These are phyloP conservation scores for Zeus faber DNA, from an alignment of 2,113 vertebrate genomes.

Conservation along the genomic window DNA sequence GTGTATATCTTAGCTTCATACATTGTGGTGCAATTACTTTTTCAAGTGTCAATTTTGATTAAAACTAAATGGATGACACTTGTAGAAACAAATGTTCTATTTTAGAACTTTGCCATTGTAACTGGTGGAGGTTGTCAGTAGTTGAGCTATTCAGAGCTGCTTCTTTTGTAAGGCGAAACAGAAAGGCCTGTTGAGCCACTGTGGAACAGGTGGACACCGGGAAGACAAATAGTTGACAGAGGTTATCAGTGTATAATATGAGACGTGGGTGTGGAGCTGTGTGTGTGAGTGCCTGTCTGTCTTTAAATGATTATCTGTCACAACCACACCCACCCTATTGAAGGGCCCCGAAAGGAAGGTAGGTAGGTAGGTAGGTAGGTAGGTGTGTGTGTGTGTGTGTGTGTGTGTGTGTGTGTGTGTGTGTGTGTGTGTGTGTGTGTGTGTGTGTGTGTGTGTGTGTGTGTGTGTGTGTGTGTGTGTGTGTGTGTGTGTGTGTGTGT, in stretches of 20 bases:
- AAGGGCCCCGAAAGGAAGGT: slow-evolving; percentile 34
- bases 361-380: too few relatives aligned
- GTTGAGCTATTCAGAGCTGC: slow-evolving; percentile 37
- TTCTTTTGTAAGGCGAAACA: slow-evolving; percentile 37
- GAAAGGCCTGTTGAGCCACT: slow-evolving; percentile 30
- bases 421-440: slow-evolving; percentile 6
- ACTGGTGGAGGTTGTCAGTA: slow-evolving; percentile 4
- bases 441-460: slow-evolving; percentile 22
- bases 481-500: slow-evolving; percentile 8
- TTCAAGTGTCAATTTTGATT: too few relatives aligned
- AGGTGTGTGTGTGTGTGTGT: slow-evolving; percentile 27
- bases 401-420: slow-evolving; percentile 12
- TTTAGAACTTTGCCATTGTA: too few relatives aligned
- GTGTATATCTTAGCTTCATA: too few relatives aligned
- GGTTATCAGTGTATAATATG: slow-evolving; percentile 30
- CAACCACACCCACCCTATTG: slow-evolving; percentile 55
- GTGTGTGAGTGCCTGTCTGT: slow-evolving; percentile 29
- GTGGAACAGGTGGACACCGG: slow-evolving; percentile 24
- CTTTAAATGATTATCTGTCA: slow-evolving; percentile 40
- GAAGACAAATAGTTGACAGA: slow-evolving; percentile 39
- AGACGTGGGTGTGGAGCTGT: slow-evolving; percentile 28
- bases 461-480: slow-evolving; percentile 16
- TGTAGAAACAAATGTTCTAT: too few relatives aligned
- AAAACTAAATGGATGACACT: too few relatives aligned
- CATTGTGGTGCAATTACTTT: too few relatives aligned